phyloP scores from a whole-genome alignment of 2,888 invertebrate genomes.

The Cremastinae sp. region DNA sequence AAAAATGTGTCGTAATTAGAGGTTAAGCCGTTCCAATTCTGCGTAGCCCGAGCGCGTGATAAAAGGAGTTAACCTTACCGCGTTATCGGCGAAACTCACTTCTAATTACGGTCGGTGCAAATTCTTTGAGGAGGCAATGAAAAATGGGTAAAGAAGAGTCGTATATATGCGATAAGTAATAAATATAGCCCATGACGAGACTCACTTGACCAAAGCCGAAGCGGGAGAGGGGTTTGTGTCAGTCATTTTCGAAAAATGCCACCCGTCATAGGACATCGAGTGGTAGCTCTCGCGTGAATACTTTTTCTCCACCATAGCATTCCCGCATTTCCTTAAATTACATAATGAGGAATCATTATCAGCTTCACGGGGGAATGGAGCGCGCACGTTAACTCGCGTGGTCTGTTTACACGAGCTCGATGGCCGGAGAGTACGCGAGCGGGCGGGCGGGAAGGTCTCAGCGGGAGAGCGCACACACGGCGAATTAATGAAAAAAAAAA shows the following conservation, averaged over 20 bases:
- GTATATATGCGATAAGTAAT: conserved; percentile 23
- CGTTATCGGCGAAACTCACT: background rate
- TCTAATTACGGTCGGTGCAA: too few relatives aligned
- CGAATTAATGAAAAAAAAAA: too few relatives aligned
- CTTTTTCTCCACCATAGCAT: conserved; percentile 74
- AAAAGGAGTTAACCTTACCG: background rate
- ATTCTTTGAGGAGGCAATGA: background rate
- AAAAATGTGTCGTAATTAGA: conserved; percentile 28
- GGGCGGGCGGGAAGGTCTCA: conserved; percentile 19
- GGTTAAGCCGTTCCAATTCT: conserved; percentile 41
- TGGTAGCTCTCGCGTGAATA: conserved; percentile 68
- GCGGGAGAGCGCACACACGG: conserved; percentile 39
- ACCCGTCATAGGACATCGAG: conserved; percentile 70
- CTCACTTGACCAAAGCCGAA: conserved; percentile 75
- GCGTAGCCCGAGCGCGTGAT: background rate
- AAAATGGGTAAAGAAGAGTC: conserved; percentile 5
- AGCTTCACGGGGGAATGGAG: conserved; percentile 36
- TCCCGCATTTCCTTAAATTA: conserved; percentile 69
- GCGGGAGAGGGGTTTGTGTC: conserved; percentile 73
- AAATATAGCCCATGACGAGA: conserved; percentile 58
- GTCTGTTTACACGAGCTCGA: conserved; percentile 60
- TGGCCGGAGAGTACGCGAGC: conserved; percentile 8
- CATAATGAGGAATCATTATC: conserved; percentile 69
- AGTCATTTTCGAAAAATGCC: conserved; percentile 75
- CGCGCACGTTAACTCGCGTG: conserved; percentile 53